These are phyloP conservation scores for Himalopsyche kuldschensis DNA, from an alignment of 2,888 invertebrate genomes.

Conservation along the genomic window DNA sequence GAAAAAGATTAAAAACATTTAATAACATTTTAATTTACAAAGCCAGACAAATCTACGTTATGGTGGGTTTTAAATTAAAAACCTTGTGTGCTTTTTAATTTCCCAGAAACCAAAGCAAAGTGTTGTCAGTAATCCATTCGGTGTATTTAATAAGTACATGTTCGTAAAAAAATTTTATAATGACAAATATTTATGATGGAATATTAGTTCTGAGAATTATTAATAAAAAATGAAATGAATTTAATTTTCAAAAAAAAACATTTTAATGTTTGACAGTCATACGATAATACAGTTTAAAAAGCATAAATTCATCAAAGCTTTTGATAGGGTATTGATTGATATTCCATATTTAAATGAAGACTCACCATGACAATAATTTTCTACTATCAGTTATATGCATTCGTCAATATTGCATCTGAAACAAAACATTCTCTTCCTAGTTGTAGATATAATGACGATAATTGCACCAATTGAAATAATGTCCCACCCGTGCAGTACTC, in stretches of 20 bases:
- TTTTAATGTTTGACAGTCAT: too few relatives aligned
- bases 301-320: too few relatives aligned
- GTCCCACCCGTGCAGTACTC: background rate
- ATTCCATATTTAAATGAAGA: too few relatives aligned
- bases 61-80: conserved; percentile 18
- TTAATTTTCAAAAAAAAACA: too few relatives aligned
- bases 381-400: background rate
- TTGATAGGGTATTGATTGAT: too few relatives aligned
- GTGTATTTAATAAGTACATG: background rate
- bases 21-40: conserved; percentile 31
- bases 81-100: conserved; percentile 1
- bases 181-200: background rate
- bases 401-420: background rate
- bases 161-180: background rate
- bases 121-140: background rate
- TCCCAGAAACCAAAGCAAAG: background rate
- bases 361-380: too few relatives aligned
- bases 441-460: background rate
- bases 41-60: conserved; percentile 3
- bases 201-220: too few relatives aligned
- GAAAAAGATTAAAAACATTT: conserved; percentile 28
- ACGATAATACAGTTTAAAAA: too few relatives aligned
- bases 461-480: background rate
- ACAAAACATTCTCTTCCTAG: background rate
- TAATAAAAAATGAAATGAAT: too few relatives aligned